Base-by-base conservation (phyloP, 2,113 vertebrate genomes). In the Pelvicachromis taeniatus region DNA sequence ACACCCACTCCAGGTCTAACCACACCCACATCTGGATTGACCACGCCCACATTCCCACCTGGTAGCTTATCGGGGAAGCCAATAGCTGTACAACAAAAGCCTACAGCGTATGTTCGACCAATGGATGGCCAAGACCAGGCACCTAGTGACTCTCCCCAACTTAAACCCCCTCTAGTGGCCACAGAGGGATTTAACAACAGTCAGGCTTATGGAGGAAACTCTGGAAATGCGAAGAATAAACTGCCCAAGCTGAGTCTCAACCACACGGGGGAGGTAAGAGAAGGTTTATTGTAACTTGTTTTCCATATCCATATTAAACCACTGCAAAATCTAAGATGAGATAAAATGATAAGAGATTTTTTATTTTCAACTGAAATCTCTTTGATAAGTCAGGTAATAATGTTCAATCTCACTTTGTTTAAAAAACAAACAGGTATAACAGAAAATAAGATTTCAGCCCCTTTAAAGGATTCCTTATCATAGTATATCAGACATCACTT, bases 111-210 rank as follows among this genome's bases (percentile, higher is more conserved):
- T 14, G 98, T 99, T 35, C 96, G 97, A 73, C 98, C 98, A 14
- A 99, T 99, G 98, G 98, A 99, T 2, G 98, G 98, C 50, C 98
- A 99, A 93, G 98, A 99, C 92, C 98, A 98, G 92, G 96, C 96
- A 4, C 96, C 97, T 0, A 97, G 96, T 81, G 97, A 98, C 94
- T 98, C 97, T 6, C 97, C 97, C 9, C 96, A 97, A 93, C 95
- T 99, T 61, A 97, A 99, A 83, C 97, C 98, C 86, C 95, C 97
- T 0, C 88, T 97, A 85, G 97, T 97, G 95, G 96, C 97, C 52
- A 96, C 97, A 63, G 97, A 97, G 92, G 96, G 96, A 65, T 98
- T 97, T 93, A 94, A 88, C 87, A 95, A 79, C 84, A 82, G 80
- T 31, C 97, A 97, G 61, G 42, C 97, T 6, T 99, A 97, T 48